Percentiles rank a stretch among this genome's conserved stretches.
Conservation (phyloP, 2,888 invertebrate species). For the Stictocephala bisonia region DNA sequence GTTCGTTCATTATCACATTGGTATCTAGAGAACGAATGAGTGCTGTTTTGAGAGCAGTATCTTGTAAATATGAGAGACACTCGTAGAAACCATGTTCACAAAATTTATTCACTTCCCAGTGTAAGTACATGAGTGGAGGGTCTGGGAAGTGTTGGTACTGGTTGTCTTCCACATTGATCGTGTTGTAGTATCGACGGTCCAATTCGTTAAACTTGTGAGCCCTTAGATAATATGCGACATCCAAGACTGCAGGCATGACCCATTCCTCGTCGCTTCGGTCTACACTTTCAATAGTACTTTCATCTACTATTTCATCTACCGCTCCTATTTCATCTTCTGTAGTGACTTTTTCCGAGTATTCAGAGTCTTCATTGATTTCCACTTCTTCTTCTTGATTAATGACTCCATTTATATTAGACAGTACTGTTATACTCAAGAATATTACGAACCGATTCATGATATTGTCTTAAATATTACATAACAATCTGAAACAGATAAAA, state of each 20-base stretch:
- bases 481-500: not conserved
- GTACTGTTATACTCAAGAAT: too few species aligned
- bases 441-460: too few species aligned
- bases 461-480: not conserved
- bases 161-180: constrained; percentile 60
- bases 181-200: constrained; percentile 64
- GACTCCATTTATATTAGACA: too few species aligned
- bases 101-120: constrained; percentile 69
- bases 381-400: not conserved
- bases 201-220: constrained; percentile 74
- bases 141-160: constrained; percentile 67
- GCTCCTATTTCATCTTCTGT: constrained; percentile 9
- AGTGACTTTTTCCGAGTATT: not conserved
- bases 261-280: constrained; percentile 59
- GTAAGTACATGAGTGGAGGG: constrained; percentile 69
- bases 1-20: constrained; percentile 65
- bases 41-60: constrained; percentile 40
- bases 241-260: constrained; percentile 67
- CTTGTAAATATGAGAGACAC: constrained; percentile 70
- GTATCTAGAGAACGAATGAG: constrained; percentile 64
- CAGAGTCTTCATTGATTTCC: not conserved
- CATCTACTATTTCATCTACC: constrained; percentile 4
- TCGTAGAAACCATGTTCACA: constrained; percentile 65
- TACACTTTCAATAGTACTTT: constrained; percentile 16
- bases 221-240: constrained; percentile 72